Evolutionary conservation across 1,140 invertebrate species (phyloP), one percentile per base, ranked within the genome.

Genomic region (Scaptomyza pallida): DNA sequence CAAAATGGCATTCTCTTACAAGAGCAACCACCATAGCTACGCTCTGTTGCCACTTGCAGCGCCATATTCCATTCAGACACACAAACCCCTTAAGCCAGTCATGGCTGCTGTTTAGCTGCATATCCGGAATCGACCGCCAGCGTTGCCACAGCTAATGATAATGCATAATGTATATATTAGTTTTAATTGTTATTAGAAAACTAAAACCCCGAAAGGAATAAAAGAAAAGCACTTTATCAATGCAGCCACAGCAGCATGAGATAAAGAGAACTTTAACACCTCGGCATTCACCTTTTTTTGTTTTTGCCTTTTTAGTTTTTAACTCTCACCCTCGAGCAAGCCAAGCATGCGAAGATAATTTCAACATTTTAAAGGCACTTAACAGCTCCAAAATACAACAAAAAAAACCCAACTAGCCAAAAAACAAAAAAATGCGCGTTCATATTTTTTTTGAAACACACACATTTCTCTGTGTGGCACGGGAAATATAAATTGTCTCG

Each of bases 241-340:
- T 50, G 48, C 47, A 59, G 51, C 21, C 35, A 37, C 33, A 10
- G 50, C 50, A 30, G 23, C 37, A 35, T 13, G 33, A 72, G 81
- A 73, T 85, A 82, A 83, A 77, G 71, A 83, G 79, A 82, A 82
- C 78, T 85, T 86, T 86, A 86, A 86, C 81, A 86, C 81, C 82
- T 86, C 56, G 59, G 30, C 44, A 40, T 67, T 68, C 54, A 59
- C 5, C 33, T 26, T 5, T n/a, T n/a, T n/a, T n/a, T n/a, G n/a
- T n/a, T n/a, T 15, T 15, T 17, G 19, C 26, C 26, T 16, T 17
- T 44, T 30, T 21, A 21, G 2, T 30, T 30, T 30, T 6, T 30
- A 30, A 40, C 41, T 54, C 45, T 61, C 35, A 67, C 69, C 62
- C 52, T 45, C 47, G 16, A 55, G 54, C 37, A 44, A 61, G 64